Evolutionary conservation across 2,797 vertebrate species (phyloP).

Genomic region (Falco biarmicus): DNA sequence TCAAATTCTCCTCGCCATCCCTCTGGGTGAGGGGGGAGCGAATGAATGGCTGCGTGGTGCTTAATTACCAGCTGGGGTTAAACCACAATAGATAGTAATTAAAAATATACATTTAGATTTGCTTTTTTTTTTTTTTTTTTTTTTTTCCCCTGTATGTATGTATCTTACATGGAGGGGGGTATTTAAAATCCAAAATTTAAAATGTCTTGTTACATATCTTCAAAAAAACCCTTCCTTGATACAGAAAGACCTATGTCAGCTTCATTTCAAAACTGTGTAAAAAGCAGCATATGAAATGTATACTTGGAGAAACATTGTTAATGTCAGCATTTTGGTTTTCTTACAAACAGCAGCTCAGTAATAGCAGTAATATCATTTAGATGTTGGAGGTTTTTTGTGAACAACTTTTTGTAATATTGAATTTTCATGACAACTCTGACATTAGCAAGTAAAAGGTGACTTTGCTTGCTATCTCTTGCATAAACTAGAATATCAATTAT

Average conservation of each 20-base stretch:
- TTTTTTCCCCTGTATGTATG: rapidly evolving
- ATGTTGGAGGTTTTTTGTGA: neutral
- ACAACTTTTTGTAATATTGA: neutral
- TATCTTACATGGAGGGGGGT: neutral
- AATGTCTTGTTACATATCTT: neutral
- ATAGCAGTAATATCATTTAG: neutral
- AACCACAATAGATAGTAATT: neutral
- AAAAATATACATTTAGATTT: neutral
- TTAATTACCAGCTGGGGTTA: too few species aligned
- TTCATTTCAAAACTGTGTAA: neutral
- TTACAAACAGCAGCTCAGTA: neutral
- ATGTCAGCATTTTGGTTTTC: slow-evolving; percentile 15
- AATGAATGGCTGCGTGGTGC: too few species aligned
- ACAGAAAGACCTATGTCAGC: neutral
- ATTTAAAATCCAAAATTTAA: neutral
- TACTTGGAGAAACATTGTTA: neutral
- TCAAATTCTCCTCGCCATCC: too few species aligned
- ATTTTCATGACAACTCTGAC: slow-evolving; percentile 18
- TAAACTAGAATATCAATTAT: neutral
- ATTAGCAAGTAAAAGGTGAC: neutral
- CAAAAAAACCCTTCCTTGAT: neutral
- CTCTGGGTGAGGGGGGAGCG: too few species aligned
- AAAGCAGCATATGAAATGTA: neutral
- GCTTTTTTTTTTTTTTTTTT: neutral
- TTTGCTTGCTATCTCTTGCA: neutral